phyloP scores from a whole-genome alignment of 2,113 vertebrate species.

The Pampusana beccarii region DNA sequence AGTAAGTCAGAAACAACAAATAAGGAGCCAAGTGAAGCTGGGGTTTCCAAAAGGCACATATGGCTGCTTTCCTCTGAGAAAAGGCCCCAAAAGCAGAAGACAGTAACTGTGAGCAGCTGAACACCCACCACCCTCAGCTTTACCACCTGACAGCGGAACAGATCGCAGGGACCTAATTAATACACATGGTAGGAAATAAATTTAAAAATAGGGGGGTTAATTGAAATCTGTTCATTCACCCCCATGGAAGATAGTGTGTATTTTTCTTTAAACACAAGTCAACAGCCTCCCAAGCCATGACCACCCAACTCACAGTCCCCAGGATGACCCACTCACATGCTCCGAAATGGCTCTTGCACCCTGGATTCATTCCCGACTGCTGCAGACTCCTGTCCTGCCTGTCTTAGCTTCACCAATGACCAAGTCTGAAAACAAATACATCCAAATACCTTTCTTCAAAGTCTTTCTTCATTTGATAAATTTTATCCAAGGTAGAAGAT shows the following conservation, averaged over 20 bases:
- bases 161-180: background rate
- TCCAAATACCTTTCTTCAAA: background rate
- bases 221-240: background rate
- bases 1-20: background rate
- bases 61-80: background rate
- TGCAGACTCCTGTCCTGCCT: background rate
- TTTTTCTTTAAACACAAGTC: background rate
- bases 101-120: background rate
- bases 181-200: background rate
- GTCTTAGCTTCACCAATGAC: background rate
- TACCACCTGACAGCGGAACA: background rate
- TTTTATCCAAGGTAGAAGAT: background rate
- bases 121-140: background rate
- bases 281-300: background rate
- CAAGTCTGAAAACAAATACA: background rate
- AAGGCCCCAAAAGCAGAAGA: background rate
- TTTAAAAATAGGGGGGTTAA: background rate
- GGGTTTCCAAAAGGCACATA: background rate
- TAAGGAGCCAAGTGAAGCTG: background rate
- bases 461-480: background rate
- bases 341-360: fast-evolving
- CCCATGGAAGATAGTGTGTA: background rate
- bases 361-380: background rate
- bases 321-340: background rate
- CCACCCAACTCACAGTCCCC: background rate